Percentiles rank a stretch among this genome's conserved stretches.
Conservation (phyloP, 2,113 vertebrate genomes). For the Hystrix brachyura region DNA sequence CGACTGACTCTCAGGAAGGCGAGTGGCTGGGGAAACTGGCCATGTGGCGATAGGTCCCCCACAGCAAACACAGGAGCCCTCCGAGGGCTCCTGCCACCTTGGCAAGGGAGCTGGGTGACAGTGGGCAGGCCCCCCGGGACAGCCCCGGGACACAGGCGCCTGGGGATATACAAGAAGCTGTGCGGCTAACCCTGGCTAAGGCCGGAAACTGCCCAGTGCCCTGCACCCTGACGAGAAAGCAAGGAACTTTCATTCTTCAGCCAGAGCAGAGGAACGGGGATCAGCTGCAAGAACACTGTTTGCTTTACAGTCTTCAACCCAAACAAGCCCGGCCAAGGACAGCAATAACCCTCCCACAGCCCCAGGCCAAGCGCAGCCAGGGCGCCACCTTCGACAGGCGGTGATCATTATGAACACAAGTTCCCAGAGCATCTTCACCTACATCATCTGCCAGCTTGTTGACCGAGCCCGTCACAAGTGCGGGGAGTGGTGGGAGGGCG, state of each 20-base stretch:
- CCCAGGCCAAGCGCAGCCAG: neutral
- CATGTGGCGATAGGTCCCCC: neutral
- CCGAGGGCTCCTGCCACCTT: neutral
- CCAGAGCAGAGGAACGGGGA: neutral
- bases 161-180: neutral
- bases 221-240: neutral
- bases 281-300: neutral
- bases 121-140: accelerated
- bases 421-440: neutral
- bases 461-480: neutral
- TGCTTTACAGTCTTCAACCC: neutral
- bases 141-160: neutral
- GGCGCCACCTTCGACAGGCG: neutral
- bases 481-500: neutral
- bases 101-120: neutral
- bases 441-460: neutral
- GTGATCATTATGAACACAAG: neutral
- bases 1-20: neutral
- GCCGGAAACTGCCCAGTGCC: neutral
- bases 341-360: neutral
- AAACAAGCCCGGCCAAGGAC: neutral
- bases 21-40: neutral
- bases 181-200: neutral
- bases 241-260: accelerated
- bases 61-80: neutral